These are phyloP conservation scores for Anaspis maculata DNA, from an alignment of 2,888 invertebrate species.

Conservation along the genomic window DNA sequence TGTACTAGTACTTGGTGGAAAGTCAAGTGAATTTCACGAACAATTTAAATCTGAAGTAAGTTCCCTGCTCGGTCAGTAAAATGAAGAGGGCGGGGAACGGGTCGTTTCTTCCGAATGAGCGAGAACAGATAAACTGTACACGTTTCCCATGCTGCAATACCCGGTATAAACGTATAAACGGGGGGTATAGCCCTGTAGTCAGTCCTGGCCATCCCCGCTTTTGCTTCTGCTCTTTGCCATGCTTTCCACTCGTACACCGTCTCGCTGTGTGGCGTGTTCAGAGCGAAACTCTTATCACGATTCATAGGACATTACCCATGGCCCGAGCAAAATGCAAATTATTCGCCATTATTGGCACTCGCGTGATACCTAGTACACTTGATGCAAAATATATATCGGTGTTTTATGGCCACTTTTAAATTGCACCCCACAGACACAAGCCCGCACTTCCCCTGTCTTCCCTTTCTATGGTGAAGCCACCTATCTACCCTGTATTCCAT, in stretches of 20 bases:
- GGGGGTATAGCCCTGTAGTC: constrained; percentile 5
- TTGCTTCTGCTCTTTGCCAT: too few relatives aligned
- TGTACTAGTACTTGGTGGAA: too few relatives aligned
- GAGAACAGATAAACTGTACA: constrained; percentile 15
- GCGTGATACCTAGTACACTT: constrained; percentile 28
- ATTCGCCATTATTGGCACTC: constrained; percentile 34
- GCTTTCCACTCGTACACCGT: too few relatives aligned
- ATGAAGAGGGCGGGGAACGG: constrained; percentile 9
- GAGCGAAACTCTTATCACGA: constrained; percentile 36
- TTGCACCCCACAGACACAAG: constrained; percentile 7
- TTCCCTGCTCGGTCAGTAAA: constrained; percentile 13
- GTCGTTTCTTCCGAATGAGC: constrained; percentile 15
- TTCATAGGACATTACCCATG: constrained; percentile 41
- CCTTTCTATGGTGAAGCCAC: too few relatives aligned
- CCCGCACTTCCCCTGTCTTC: constrained; percentile 4
- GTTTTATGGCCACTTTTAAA: constrained; percentile 16
- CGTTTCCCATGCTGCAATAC: constrained; percentile 11
- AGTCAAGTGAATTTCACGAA: constrained; percentile 24
- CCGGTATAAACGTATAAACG: constrained; percentile 12
- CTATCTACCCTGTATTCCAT: too few relatives aligned
- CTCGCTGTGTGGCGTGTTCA: constrained; percentile 16
- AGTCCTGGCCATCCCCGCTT: too few relatives aligned
- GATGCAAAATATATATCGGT: constrained; percentile 22
- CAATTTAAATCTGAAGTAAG: constrained; percentile 23
- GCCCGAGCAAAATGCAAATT: constrained; percentile 39